phyloP scores from a whole-genome alignment of 30 jellyfish, hydroid and myxozoan species.

The Hydractinia symbiolongicarpus region DNA sequence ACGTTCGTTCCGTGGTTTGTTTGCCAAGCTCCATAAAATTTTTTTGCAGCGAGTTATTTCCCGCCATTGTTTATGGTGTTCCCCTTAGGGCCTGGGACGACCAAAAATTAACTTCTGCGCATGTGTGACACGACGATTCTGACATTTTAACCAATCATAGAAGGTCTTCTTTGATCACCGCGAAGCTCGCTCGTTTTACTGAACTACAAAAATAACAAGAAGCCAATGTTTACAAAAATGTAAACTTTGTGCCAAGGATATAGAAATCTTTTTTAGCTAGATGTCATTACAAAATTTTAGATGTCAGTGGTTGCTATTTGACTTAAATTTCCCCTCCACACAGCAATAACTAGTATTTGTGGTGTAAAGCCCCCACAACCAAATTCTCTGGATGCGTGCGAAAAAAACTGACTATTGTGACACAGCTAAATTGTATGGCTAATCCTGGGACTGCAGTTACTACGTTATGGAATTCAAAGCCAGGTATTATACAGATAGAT shows the following conservation, averaged over 20 bases:
- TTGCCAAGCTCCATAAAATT: too few relatives aligned
- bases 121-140: conserved; percentile 68
- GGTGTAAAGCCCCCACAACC: too few relatives aligned
- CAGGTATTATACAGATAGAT: conserved; percentile 13
- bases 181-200: conserved; percentile 78
- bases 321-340: neutral
- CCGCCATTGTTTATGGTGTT: conserved; percentile 31
- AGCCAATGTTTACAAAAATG: neutral
- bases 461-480: conserved; percentile 23
- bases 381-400: neutral
- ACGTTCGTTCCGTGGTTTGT: too few relatives aligned
- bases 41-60: conserved; percentile 1
- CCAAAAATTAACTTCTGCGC: conserved; percentile 32
- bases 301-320: neutral
- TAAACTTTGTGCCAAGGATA: neutral
- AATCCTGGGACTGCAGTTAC: conserved; percentile 74
- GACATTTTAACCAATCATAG: conserved; percentile 64
- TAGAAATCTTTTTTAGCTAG: neutral
- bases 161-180: conserved; percentile 90
- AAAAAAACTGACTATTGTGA: conserved; percentile 4
- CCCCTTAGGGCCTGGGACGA: conserved; percentile 19
- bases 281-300: neutral
- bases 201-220: neutral
- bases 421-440: conserved; percentile 50
- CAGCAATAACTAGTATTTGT: too few relatives aligned